Evolutionary conservation across 2,797 vertebrate species (phyloP).

Genomic region (Falco rusticolus): DNA sequence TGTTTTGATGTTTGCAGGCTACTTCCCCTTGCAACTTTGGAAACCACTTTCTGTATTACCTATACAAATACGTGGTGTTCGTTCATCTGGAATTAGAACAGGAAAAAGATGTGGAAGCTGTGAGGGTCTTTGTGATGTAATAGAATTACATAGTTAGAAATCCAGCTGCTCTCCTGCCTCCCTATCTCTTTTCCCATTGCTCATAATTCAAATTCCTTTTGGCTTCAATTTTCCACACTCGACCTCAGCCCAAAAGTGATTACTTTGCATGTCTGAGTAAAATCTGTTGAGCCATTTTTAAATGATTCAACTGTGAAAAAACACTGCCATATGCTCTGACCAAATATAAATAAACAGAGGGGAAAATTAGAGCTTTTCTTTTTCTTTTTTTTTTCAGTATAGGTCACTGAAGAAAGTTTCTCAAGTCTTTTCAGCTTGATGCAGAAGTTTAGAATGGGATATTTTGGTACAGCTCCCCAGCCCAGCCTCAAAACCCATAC

Average conservation of each 20-base stretch:
- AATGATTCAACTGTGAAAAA: constrained; percentile 9
- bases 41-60: neutral
- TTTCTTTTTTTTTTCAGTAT: neutral
- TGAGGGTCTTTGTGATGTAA: constrained; percentile 6
- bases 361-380: neutral
- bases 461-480: neutral
- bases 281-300: constrained; percentile 17
- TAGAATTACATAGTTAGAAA: neutral
- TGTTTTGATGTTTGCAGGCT: neutral
- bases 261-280: neutral
- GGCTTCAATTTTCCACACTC: constrained; percentile 38
- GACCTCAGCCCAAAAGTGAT: neutral
- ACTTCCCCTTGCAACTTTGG: neutral
- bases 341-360: constrained; percentile 8
- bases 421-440: neutral
- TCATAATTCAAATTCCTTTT: constrained; percentile 62
- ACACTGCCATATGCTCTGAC: neutral
- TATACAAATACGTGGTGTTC: neutral
- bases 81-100: neutral
- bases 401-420: neutral
- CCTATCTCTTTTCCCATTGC: neutral
- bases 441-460: neutral
- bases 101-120: neutral
- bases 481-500: neutral
- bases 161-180: constrained; percentile 30